These are phyloP conservation scores for Nothocercus julius DNA, from an alignment of 2,113 vertebrate species.

Conservation along the genomic window DNA sequence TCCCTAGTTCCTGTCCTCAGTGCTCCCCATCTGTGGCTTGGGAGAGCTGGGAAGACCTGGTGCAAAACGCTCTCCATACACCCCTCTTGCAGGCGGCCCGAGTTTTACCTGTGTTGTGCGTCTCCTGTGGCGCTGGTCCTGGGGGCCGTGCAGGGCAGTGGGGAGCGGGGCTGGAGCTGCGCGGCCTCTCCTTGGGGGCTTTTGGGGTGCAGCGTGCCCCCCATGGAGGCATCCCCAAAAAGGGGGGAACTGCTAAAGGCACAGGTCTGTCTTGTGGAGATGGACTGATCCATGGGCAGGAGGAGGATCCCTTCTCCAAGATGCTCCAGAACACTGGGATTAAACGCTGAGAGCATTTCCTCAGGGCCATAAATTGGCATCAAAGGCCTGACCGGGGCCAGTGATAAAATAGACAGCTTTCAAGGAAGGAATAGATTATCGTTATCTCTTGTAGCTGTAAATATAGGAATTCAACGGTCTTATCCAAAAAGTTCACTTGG, in stretches of 20 bases:
- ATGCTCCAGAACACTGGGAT: background rate
- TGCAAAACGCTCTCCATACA: background rate
- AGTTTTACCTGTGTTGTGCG: background rate
- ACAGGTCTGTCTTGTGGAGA: background rate
- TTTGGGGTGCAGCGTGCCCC: background rate
- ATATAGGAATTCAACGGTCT: background rate
- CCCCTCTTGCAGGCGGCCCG: background rate
- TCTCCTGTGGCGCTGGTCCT: background rate
- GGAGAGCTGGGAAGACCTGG: background rate
- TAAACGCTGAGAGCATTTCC: background rate
- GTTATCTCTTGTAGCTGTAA: background rate
- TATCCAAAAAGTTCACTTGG: background rate
- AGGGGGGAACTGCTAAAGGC: background rate
- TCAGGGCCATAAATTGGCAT: background rate
- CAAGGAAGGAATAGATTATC: background rate
- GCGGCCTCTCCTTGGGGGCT: too few relatives aligned
- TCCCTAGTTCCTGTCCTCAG: background rate
- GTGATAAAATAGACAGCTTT: background rate
- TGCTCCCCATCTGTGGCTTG: background rate
- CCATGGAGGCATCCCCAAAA: background rate
- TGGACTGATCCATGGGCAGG: background rate
- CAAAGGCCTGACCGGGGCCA: background rate
- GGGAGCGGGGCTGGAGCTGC: too few relatives aligned
- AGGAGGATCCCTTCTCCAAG: background rate
- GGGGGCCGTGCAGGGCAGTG: too few relatives aligned